phyloP scores from a whole-genome alignment of 2,113 vertebrate species.

The Platysternon megacephalum region DNA sequence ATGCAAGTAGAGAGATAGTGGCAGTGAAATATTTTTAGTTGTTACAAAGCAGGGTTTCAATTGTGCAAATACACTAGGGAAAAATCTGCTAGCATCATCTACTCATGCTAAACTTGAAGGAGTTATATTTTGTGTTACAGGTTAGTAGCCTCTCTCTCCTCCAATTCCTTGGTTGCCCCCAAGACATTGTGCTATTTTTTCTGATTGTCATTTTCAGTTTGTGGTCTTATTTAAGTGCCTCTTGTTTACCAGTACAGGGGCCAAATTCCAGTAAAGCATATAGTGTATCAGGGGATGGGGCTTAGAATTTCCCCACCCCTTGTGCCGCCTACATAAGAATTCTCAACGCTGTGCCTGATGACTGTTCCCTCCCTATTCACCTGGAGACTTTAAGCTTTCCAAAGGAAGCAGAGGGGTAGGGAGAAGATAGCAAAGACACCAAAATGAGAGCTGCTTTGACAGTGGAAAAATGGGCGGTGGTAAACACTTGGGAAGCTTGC shows the following conservation, averaged over 20 bases:
- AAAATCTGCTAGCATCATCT: background rate
- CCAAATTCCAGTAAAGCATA: too few relatives aligned
- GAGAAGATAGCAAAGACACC: background rate
- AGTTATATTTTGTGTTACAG: background rate
- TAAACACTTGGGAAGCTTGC: too few relatives aligned
- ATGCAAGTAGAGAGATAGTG: background rate
- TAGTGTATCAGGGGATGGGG: too few relatives aligned
- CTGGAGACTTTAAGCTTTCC: background rate
- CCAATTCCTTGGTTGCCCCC: background rate
- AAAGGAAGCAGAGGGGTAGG: background rate
- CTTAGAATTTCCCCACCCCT: background rate
- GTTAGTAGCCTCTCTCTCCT: background rate
- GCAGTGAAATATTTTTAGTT: background rate
- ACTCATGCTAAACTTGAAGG: background rate
- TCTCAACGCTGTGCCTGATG: background rate
- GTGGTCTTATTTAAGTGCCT: background rate
- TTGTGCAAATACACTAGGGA: accelerated
- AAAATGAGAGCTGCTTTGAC: too few relatives aligned
- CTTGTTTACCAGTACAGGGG: background rate
- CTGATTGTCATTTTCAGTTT: background rate
- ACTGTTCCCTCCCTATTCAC: background rate
- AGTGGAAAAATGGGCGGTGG: too few relatives aligned
- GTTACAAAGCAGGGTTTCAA: background rate
- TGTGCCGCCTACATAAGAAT: background rate
- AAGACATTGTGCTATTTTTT: background rate